Evolutionary conservation across 2,113 vertebrate species (phyloP), one percentile per base, ranked within the genome.

Genomic region (Barbus barbus): DNA sequence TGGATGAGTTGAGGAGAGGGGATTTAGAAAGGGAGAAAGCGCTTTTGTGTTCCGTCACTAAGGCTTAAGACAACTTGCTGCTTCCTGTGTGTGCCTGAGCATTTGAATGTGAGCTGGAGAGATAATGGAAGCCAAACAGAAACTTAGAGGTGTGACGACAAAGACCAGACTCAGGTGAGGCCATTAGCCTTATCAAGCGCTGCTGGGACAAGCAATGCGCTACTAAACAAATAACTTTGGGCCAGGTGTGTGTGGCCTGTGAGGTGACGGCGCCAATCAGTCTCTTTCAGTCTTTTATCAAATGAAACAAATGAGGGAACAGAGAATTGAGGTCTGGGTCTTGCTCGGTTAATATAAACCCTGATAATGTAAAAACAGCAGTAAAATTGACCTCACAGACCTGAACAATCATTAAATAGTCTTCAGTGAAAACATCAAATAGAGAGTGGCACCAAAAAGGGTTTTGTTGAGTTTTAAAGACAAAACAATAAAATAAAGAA

Each of bases 161-260:
- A 87, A 84, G 81, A 69, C 7, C 24, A 65, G 73, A 41, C 63
- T 82, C 53, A 38, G 31, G 51, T 87, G 73, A 67, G 46, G 61
- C 60, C 67, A 69, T 74, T 83, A 44, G 26, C 58, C 44, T 82
- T 78, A 84, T 82, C 83, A 84, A 73, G 83, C 41, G 53, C 61
- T 84, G 81, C 81, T 79, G 67, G 73, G 74, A 87, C 80, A 87
- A 78, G 85, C 73, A 84, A 72, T 61, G 38, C 44, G 41, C 58
- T 48, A 61, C 73, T 84, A 86, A 76, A 73, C 58, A 85, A 81
- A 86, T 77, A 73, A 81, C 51, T 44, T 63, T 31, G 60, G 67
- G 60, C 83, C 75, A 73, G 48, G 84, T 84, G 48, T 60, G 41
- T 83, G 74, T 76, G 74, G 71, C 71, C 38, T 81, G 56, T 56